phyloP scores from a whole-genome alignment of 2,797 vertebrate genomes.

The Chelonia mydas region DNA sequence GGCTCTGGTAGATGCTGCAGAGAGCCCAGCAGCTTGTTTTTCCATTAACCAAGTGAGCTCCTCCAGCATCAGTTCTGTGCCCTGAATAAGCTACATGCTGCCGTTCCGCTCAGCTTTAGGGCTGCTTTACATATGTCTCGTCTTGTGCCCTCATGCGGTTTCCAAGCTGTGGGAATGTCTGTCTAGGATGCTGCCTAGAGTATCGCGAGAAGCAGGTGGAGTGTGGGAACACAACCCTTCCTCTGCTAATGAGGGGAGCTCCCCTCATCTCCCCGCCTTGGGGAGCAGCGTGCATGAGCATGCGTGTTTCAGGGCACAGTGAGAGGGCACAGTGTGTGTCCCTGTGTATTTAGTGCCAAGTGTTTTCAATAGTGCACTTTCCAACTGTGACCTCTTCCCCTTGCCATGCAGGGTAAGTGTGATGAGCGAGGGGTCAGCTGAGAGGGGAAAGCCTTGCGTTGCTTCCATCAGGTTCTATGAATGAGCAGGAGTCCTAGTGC shows the following conservation, averaged over 20 bases:
- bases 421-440: not conserved
- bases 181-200: not conserved
- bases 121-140: fast-evolving
- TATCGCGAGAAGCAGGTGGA: not conserved
- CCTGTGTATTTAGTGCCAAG: not conserved
- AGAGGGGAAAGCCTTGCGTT: not conserved
- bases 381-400: not conserved
- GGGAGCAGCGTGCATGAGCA: not conserved
- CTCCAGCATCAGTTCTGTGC: not conserved
- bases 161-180: fast-evolving
- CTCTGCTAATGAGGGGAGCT: not conserved
- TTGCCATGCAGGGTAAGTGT: not conserved
- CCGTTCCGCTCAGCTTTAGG: fast-evolving
- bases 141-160: fast-evolving
- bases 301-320: not conserved
- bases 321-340: not conserved
- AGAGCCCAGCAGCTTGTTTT: not conserved
- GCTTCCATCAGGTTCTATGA: too few relatives aligned
- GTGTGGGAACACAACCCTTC: not conserved
- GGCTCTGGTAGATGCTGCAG: not conserved
- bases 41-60: not conserved
- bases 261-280: not conserved
- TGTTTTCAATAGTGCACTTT: not conserved
- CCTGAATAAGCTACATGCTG: not conserved
- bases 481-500: too few relatives aligned